A percentile compares a stretch with the other conserved stretches of the same genome.
phyloP scores from a whole-genome alignment of 2,113 vertebrate genomes.

The Takifugu flavidus region DNA sequence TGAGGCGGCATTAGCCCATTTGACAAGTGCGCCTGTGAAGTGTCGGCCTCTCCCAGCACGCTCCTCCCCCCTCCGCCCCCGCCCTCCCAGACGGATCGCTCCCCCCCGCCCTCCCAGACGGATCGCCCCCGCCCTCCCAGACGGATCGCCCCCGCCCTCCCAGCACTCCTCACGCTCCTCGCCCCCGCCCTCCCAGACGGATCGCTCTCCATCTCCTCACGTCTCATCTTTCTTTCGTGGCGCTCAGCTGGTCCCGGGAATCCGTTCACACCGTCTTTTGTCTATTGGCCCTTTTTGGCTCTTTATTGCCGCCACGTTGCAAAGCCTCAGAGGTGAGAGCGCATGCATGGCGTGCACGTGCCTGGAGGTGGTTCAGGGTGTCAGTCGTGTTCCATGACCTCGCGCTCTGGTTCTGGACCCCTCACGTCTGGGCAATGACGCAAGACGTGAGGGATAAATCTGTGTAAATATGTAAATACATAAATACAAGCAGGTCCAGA shows the following conservation, averaged over 20 bases:
- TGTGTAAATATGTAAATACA: too few species aligned
- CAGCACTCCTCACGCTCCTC: too few species aligned
- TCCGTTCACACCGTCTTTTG: slow-evolving; percentile 27
- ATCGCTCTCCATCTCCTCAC: slow-evolving; percentile 48
- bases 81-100: background rate
- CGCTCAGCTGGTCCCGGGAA: slow-evolving; percentile 25
- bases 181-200: slow-evolving; percentile 6
- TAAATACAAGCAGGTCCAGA: too few species aligned
- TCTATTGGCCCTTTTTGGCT: background rate
- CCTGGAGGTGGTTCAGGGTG: too few species aligned
- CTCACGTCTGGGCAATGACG: too few species aligned
- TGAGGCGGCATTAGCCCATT: slow-evolving; percentile 61
- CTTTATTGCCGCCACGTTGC: background rate
- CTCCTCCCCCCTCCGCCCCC: slow-evolving; percentile 25
- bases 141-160: background rate
- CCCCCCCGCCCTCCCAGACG: slow-evolving; percentile 10
- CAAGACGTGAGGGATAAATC: too few species aligned
- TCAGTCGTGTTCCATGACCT: too few species aligned
- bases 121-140: slow-evolving; percentile 2
- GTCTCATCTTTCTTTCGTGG: slow-evolving; percentile 14
- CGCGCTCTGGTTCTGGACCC: too few species aligned
- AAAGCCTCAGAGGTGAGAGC: too few species aligned
- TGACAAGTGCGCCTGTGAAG: slow-evolving; percentile 60
- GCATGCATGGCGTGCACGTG: too few species aligned
- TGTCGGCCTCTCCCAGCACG: slow-evolving; percentile 35